Percentiles rank a stretch among this genome's conserved stretches.
Evolutionary conservation across 2,113 vertebrate species (phyloP).

Genomic region (Ctenodactylus gundi): DNA sequence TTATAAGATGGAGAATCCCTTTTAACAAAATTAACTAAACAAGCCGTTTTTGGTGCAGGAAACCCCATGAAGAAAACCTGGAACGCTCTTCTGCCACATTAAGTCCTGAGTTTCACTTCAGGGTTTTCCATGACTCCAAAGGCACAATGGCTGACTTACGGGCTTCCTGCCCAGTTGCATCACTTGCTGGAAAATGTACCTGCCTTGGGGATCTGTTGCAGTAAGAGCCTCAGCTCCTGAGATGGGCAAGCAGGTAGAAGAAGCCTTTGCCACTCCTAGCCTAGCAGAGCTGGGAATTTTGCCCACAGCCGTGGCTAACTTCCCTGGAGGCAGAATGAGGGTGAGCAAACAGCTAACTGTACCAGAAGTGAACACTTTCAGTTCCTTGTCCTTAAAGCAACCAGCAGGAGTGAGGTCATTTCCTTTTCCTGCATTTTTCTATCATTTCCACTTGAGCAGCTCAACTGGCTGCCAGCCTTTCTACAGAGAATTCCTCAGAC

Average conservation of each 20-base stretch:
- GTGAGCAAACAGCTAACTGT: background rate
- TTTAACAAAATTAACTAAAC: background rate
- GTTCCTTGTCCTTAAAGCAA: background rate
- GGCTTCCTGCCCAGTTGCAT: conserved; percentile 38
- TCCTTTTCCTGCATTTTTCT: conserved; percentile 36
- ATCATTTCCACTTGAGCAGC: background rate
- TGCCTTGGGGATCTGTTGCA: background rate
- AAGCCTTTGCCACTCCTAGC: background rate
- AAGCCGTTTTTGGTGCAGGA: conserved; percentile 1
- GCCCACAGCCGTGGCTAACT: background rate
- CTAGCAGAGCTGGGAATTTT: background rate
- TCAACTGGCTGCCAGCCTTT: background rate
- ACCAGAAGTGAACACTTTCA: background rate
- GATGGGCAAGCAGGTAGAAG: background rate
- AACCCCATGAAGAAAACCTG: conserved; percentile 25
- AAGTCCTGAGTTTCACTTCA: background rate
- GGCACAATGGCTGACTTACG: background rate
- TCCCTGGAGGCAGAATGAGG: no score
- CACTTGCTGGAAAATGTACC: background rate
- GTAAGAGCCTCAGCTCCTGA: background rate
- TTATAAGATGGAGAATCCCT: background rate
- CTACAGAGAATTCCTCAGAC: background rate
- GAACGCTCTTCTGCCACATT: background rate
- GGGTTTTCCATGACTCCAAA: background rate
- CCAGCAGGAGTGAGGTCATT: background rate